A percentile compares a stretch with the other conserved stretches of the same genome.
phyloP scores from a whole-genome alignment of 2,113 vertebrate genomes.

The Xerus inauris region DNA sequence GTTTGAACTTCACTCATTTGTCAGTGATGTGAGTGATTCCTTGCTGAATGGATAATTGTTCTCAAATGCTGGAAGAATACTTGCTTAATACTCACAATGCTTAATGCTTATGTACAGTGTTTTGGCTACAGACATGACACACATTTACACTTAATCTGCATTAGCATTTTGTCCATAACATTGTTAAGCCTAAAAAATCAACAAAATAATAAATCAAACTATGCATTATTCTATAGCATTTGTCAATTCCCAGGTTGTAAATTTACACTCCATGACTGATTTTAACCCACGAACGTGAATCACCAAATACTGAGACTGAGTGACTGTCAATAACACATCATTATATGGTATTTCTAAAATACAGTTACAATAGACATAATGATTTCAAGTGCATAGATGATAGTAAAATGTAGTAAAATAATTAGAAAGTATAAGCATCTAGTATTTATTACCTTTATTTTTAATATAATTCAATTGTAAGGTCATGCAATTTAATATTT shows the following conservation, averaged over 20 bases:
- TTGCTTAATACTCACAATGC: not conserved
- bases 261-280: not conserved
- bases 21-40: not conserved
- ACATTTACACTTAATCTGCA: not conserved
- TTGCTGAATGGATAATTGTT: constrained; percentile 29
- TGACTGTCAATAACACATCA: not conserved
- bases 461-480: not conserved
- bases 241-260: not conserved
- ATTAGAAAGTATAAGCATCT: not conserved
- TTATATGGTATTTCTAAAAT: not conserved
- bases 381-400: not conserved
- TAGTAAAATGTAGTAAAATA: not conserved
- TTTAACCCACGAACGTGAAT: not conserved
- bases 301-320: not conserved
- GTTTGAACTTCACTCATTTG: not conserved
- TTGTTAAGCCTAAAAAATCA: not conserved
- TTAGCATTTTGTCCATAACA: not conserved
- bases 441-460: not conserved
- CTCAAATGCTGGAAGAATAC: constrained; percentile 48
- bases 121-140: not conserved
- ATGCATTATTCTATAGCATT: not conserved
- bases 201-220: not conserved
- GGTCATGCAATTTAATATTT: not conserved
- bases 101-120: not conserved
- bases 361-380: not conserved